These are phyloP conservation scores for Corythoichthys haematopterus DNA, from an alignment of 2,113 vertebrate species.

Conservation along the genomic window DNA sequence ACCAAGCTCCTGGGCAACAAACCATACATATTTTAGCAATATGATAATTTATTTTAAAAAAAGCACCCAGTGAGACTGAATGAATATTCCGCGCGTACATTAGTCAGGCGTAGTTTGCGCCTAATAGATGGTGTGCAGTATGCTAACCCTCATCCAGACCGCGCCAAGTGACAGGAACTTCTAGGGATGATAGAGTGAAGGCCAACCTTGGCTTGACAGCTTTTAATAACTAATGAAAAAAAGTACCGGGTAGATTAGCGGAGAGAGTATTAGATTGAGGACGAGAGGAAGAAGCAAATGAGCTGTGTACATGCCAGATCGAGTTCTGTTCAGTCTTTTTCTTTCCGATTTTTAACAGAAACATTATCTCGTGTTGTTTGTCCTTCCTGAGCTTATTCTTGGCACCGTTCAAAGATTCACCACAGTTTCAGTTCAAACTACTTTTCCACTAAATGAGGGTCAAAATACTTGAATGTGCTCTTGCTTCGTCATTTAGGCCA, in stretches of 20 bases:
- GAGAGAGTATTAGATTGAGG: constrained; percentile 28
- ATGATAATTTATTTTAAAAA: constrained; percentile 62
- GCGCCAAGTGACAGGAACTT: constrained; percentile 47
- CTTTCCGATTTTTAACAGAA: not conserved
- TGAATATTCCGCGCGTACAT: constrained; percentile 44
- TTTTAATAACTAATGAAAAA: constrained; percentile 66
- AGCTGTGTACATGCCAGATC: not conserved
- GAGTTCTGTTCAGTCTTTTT: not conserved
- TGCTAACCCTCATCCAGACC: constrained; percentile 47
- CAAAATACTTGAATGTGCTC: not conserved
- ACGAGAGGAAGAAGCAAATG: not conserved
- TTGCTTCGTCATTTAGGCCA: not conserved
- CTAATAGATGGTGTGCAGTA: constrained; percentile 62
- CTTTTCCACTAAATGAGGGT: not conserved
- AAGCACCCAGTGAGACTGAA: constrained; percentile 50
- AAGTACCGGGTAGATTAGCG: constrained; percentile 35
- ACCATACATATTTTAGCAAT: constrained; percentile 69
- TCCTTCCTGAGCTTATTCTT: constrained; percentile 24
- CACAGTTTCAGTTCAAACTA: not conserved
- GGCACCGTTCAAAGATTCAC: not conserved
- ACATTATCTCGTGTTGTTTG: not conserved
- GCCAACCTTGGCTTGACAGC: constrained; percentile 52
- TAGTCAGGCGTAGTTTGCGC: constrained; percentile 37
- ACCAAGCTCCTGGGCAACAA: constrained; percentile 64
- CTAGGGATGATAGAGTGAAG: constrained; percentile 61